These are phyloP conservation scores for Agonopterix subpropinquella DNA, from an alignment of 2,888 invertebrate species.

Conservation along the genomic window DNA sequence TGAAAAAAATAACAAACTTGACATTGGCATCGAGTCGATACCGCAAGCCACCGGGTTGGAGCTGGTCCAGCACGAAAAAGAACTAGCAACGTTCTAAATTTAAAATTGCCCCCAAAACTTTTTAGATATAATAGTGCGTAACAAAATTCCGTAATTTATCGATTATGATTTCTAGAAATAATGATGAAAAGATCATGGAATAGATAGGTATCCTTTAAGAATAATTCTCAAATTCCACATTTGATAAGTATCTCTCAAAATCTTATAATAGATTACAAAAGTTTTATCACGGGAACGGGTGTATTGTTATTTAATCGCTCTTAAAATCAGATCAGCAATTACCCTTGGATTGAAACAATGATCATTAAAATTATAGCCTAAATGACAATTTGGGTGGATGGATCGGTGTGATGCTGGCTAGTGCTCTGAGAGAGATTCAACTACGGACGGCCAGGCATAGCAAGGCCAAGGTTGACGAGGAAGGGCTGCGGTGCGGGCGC, in stretches of 20 bases:
- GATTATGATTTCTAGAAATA: conserved; percentile 14
- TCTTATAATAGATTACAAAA: no score
- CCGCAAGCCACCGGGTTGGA: conserved; percentile 29
- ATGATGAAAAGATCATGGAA: no score
- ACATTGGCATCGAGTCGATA: conserved; percentile 41
- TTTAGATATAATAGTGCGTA: conserved; percentile 14
- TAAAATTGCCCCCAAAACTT: conserved; percentile 28
- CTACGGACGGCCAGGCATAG: conserved; percentile 34
- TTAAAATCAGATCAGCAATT: conserved; percentile 4
- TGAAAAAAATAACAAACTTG: conserved; percentile 53
- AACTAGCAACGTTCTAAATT: conserved; percentile 44
- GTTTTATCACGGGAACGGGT: no score
- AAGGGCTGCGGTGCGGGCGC: conserved; percentile 60
- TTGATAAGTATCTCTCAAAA: no score
- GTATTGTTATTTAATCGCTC: neutral
- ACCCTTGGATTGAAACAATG: conserved; percentile 18
- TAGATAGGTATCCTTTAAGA: no score
- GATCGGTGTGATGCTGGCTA: conserved; percentile 19
- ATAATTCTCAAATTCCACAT: no score
- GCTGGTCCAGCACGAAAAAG: conserved; percentile 46
- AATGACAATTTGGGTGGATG: conserved; percentile 25
- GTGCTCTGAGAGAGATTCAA: conserved; percentile 22
- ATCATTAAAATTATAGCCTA: conserved; percentile 21
- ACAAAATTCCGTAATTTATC: conserved; percentile 21
- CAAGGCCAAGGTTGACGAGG: conserved; percentile 71